phyloP scores from a whole-genome alignment of 2,797 vertebrate species.

The Rhinatrema bivittatum region DNA sequence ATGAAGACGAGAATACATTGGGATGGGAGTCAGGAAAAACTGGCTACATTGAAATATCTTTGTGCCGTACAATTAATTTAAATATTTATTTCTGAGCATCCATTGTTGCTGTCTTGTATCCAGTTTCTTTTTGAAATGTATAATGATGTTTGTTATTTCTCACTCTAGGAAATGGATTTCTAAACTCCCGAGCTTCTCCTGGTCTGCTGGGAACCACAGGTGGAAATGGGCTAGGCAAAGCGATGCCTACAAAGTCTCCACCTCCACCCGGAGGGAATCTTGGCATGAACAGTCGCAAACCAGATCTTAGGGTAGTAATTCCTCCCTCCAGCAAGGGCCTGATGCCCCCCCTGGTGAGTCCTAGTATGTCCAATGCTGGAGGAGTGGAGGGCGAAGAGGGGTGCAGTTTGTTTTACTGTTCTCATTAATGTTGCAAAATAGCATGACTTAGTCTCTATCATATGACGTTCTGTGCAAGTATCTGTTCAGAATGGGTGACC shows the following conservation, averaged over 20 bases:
- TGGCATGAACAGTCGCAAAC: slow-evolving; percentile 87
- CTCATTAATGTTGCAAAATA: too few species aligned
- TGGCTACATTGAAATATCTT: too few species aligned
- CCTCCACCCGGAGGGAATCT: slow-evolving; percentile 86
- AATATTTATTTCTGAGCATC: too few species aligned
- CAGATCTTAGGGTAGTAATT: slow-evolving; percentile 94
- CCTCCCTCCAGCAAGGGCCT: slow-evolving; percentile 94
- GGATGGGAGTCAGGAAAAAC: too few species aligned
- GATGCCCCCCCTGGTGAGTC: slow-evolving; percentile 95
- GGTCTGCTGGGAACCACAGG: slow-evolving; percentile 76
- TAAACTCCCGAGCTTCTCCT: slow-evolving; percentile 90
- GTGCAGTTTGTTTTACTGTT: not conserved
- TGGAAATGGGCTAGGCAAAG: slow-evolving; percentile 88
- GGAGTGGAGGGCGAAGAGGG: not conserved
- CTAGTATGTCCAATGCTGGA: too few species aligned
- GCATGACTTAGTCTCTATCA: too few species aligned
- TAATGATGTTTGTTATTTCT: not conserved
- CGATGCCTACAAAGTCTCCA: slow-evolving; percentile 94
- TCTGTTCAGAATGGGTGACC: too few species aligned
- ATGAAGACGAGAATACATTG: too few species aligned
- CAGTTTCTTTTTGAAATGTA: too few species aligned
- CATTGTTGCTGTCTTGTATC: too few species aligned
- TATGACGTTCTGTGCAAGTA: too few species aligned
- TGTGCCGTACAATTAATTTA: too few species aligned
- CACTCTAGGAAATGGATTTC: slow-evolving; percentile 84